phyloP scores from a whole-genome alignment of 2,113 vertebrate genomes.

The Salvelinus namaycush region DNA sequence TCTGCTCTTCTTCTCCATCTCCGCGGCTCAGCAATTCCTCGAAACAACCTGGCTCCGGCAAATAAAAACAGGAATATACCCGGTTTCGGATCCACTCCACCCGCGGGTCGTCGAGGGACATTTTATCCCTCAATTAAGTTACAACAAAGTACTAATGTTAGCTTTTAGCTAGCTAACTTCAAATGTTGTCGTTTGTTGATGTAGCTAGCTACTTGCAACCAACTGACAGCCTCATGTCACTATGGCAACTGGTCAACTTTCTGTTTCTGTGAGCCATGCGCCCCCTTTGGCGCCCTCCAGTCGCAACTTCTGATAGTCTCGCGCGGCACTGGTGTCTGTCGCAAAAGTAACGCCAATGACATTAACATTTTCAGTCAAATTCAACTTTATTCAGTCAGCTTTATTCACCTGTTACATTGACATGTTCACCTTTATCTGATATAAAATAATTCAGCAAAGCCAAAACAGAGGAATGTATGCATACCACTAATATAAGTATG shows the following conservation, averaged over 20 bases:
- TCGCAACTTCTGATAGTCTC: too few species aligned
- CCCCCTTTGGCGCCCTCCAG: too few species aligned
- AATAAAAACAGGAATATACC: slow-evolving; percentile 62
- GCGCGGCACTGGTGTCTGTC: too few species aligned
- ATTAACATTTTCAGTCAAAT: neutral
- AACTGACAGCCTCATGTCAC: slow-evolving; percentile 28
- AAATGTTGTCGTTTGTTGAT: neutral
- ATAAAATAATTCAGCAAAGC: neutral
- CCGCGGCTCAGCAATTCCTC: slow-evolving; percentile 80
- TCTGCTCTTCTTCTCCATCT: slow-evolving; percentile 69
- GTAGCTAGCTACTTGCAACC: neutral
- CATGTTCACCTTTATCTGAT: neutral
- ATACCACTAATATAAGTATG: neutral
- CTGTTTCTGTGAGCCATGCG: neutral
- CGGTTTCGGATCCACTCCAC: slow-evolving; percentile 83
- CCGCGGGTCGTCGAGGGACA: slow-evolving; percentile 80
- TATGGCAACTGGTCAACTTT: slow-evolving; percentile 33
- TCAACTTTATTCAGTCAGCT: neutral
- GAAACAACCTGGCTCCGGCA: slow-evolving; percentile 70
- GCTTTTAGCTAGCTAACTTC: neutral
- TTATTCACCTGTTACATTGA: neutral
- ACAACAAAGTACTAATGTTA: slow-evolving; percentile 1
- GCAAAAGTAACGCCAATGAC: too few species aligned
- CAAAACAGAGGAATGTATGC: slow-evolving; percentile 12
- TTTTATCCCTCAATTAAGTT: slow-evolving; percentile 5